A percentile compares a stretch with the other conserved stretches of the same genome.
Conservation (phyloP, 2,888 invertebrate species). For the Netelia virgata region DNA sequence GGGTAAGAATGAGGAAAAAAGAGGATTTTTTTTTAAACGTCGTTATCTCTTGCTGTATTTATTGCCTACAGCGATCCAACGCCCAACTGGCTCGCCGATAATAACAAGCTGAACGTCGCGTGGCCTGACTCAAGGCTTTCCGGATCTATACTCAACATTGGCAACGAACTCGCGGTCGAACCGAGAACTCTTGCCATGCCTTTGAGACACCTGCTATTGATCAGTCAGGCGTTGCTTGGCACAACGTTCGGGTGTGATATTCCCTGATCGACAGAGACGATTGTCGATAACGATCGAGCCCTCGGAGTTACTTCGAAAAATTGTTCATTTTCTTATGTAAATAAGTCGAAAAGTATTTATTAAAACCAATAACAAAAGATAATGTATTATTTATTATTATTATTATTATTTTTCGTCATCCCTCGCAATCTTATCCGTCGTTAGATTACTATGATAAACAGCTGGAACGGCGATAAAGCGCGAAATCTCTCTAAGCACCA, state of each 20-base stretch:
- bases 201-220: background rate
- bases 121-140: constrained; percentile 19
- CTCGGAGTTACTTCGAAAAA: no score
- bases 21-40: background rate
- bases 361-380: no score
- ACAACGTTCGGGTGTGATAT: background rate
- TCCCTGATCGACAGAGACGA: background rate
- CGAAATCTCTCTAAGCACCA: no score
- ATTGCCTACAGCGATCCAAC: constrained; percentile 24
- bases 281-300: no score
- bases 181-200: constrained; percentile 4
- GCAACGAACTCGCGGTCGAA: constrained; percentile 1
- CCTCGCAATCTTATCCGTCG: no score
- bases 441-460: no score
- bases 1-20: constrained; percentile 17
- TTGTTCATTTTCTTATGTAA: no score
- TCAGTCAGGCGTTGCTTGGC: background rate
- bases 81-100: background rate
- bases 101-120: background rate
- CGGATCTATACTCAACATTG: background rate
- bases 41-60: background rate
- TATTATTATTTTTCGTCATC: no score
- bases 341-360: no score
- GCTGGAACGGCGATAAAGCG: no score
- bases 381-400: no score